Percentiles rank a stretch among this genome's conserved stretches.
These are phyloP conservation scores for Cyanoramphus novaezelandiae DNA, from an alignment of 2,113 vertebrate species.

Conservation along the genomic window DNA sequence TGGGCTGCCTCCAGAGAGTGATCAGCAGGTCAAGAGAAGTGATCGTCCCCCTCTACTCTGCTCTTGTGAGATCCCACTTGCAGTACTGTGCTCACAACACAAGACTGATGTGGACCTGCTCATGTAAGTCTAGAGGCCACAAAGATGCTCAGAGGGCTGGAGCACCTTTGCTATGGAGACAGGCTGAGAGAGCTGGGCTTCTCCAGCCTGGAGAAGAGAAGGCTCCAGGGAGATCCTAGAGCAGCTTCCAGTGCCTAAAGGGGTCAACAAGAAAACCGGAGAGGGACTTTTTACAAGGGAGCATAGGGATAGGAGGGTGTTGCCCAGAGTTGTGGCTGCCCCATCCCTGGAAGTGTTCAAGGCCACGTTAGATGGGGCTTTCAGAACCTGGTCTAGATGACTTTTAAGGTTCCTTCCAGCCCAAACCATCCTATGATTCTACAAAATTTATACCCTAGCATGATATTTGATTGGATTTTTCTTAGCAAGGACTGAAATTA, in stretches of 20 bases:
- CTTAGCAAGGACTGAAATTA: background rate
- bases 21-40: background rate
- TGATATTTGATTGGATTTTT: background rate
- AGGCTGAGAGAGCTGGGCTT: background rate
- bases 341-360: background rate
- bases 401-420: background rate
- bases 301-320: background rate
- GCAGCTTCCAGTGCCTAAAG: background rate
- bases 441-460: accelerated
- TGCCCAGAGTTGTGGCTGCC: background rate
- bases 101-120: background rate
- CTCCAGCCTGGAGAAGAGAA: background rate
- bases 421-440: background rate
- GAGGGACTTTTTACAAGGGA: background rate
- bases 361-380: background rate
- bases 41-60: background rate
- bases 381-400: background rate
- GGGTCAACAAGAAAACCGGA: background rate
- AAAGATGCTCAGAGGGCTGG: background rate
- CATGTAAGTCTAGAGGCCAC: background rate
- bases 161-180: background rate
- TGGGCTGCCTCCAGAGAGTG: background rate
- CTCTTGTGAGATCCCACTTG: background rate
- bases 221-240: background rate
- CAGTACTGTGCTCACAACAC: background rate